phyloP scores from a whole-genome alignment of 2,113 vertebrate species.

The Neopipo cinnamomea region DNA sequence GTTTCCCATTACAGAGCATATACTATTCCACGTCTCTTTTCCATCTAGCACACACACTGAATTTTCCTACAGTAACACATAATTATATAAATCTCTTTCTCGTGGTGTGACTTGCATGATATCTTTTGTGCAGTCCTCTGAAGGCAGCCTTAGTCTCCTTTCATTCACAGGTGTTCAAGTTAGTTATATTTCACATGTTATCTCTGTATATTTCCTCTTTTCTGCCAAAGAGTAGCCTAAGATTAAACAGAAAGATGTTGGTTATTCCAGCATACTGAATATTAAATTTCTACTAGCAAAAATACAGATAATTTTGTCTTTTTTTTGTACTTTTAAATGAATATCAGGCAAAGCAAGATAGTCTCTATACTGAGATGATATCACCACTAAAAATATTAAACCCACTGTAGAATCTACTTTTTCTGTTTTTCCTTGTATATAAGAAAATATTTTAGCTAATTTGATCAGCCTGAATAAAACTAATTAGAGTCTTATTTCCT shows the following conservation, averaged over 20 bases:
- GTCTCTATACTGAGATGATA: not conserved
- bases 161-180: not conserved
- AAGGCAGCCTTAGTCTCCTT: not conserved
- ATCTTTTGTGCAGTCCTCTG: not conserved
- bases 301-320: not conserved
- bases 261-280: not conserved
- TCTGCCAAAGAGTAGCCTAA: not conserved
- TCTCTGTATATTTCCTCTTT: not conserved
- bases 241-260: not conserved
- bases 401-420: not conserved
- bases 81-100: not conserved
- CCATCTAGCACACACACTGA: not conserved
- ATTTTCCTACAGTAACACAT: not conserved
- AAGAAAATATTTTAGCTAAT: not conserved
- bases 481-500: not conserved
- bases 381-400: not conserved
- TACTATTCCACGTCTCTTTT: fast-evolving
- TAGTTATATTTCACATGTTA: not conserved
- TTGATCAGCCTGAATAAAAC: not conserved
- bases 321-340: not conserved
- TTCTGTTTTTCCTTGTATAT: not conserved
- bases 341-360: not conserved
- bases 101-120: not conserved
- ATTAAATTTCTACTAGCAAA: not conserved
- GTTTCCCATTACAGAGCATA: not conserved